These are phyloP conservation scores for Trissolcus brochymenae DNA, from an alignment of 2,888 invertebrate genomes.

Conservation along the genomic window DNA sequence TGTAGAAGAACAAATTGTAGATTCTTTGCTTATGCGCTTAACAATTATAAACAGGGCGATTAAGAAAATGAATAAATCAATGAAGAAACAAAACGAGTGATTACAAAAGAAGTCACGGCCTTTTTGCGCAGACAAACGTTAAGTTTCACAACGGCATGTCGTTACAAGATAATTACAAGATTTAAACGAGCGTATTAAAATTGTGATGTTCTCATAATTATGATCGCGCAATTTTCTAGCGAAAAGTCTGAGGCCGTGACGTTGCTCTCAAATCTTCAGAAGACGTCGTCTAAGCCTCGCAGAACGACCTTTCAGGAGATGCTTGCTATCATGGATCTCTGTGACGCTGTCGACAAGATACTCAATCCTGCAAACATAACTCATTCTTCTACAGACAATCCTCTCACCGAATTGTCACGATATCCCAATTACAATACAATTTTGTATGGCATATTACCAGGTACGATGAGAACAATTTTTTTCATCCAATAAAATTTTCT, in stretches of 20 bases:
- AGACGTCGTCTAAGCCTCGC: constrained; percentile 80
- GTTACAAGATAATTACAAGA: constrained; percentile 19
- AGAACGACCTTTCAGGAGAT: constrained; percentile 85
- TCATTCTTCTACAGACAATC: constrained; percentile 78
- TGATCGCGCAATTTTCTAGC: constrained; percentile 75
- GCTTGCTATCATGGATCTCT: constrained; percentile 87
- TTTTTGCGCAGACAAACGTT: constrained; percentile 19
- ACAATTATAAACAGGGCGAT: neutral
- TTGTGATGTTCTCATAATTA: constrained; percentile 5
- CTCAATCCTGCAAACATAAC: constrained; percentile 27
- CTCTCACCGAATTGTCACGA: constrained; percentile 73
- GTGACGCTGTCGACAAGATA: constrained; percentile 81
- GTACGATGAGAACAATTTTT: constrained; percentile 73
- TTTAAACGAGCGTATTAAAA: constrained; percentile 8
- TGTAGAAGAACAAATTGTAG: neutral
- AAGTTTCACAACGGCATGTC: constrained; percentile 11
- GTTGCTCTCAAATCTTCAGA: constrained; percentile 81
- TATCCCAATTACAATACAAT: constrained; percentile 75
- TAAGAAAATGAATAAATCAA: neutral
- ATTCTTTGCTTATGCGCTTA: too few species aligned
- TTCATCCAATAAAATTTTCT: neutral
- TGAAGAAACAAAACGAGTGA: neutral
- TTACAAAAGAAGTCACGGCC: constrained; percentile 5
- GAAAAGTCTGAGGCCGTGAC: constrained; percentile 83
- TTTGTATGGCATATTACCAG: constrained; percentile 89